phyloP scores from a whole-genome alignment of 1,140 invertebrate genomes.

The Halotydeus destructor region DNA sequence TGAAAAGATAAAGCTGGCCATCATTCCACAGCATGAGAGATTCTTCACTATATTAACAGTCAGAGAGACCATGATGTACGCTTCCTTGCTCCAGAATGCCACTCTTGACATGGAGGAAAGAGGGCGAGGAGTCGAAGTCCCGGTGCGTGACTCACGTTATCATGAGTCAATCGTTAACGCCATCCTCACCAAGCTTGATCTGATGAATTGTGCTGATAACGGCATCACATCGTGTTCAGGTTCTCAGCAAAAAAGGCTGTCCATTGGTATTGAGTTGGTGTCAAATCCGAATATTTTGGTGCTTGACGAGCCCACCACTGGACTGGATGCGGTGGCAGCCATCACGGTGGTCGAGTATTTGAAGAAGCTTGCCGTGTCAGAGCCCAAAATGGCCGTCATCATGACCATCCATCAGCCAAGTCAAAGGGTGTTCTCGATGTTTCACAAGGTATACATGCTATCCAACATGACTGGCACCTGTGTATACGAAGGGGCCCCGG shows the following conservation, averaged over 20 bases:
- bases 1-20: constrained; percentile 4
- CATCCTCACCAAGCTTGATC: constrained; percentile 7
- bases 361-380: constrained; percentile 22
- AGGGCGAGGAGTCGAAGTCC: too few relatives aligned
- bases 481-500: constrained; percentile 11
- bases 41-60: constrained; percentile 68
- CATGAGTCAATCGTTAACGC: not conserved
- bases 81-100: constrained; percentile 57
- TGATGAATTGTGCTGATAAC: constrained; percentile 12
- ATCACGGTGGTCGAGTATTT: constrained; percentile 53
- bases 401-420: constrained; percentile 71
- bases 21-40: constrained; percentile 53
- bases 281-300: constrained; percentile 31
- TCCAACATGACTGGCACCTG: constrained; percentile 7
- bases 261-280: constrained; percentile 75
- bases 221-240: constrained; percentile 27
- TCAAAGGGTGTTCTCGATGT: constrained; percentile 56
- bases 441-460: constrained; percentile 38
- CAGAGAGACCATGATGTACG: constrained; percentile 68
- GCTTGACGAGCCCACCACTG: constrained; percentile 61
- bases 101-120: too few relatives aligned
- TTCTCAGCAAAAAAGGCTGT: constrained; percentile 73
- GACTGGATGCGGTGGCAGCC: constrained; percentile 57
- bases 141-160: constrained; percentile 49
- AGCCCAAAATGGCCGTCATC: constrained; percentile 36